Evolutionary conservation across 2,797 vertebrate genomes (phyloP), one percentile per base, ranked within the genome.

Genomic region (Typhlichthys subterraneus): DNA sequence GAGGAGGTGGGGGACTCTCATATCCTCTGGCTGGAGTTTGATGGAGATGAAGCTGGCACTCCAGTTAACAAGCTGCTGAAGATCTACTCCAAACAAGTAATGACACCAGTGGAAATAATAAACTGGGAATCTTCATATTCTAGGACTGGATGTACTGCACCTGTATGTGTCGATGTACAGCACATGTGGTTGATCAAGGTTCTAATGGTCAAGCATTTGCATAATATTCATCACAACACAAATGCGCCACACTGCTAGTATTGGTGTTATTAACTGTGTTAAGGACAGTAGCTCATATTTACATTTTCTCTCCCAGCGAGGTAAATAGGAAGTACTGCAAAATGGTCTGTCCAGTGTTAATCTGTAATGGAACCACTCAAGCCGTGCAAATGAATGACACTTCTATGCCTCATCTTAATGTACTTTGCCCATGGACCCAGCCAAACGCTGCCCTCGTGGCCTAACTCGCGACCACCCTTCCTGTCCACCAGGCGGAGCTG

Each of bases 21-120:
- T 70, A 93, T 95, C 69, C 89, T 98, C 46, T 98, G 96, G 96
- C 87, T 98, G 38, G 96, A 98, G 83, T 98, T 98, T 1, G 96
- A 98, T 0, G 96, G 96, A 2, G 94, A 96, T 55, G 94, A 91
- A 4, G 95, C 94, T 19, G 96, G 96, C 17, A 93, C 87, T 0
- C 89, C 93, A 0, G 95, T 96, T 10, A 97, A 98, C 87, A 98
- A 94, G 74, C 85, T 97, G 50, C 85, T 98, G 48, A 95, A 97
- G 87, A 93, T 97, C 80, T 97, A 96, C 87, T 98, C 96, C 12
- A 97, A 97, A 79, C 96, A 97, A 91, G 96, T 95, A 66, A 63
- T 66, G 46, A 53, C 12, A 53, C 46, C 9, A 8, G 29, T 57
- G n/a, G 12, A 47, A 55, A 19, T 19, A 3, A 29, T 48, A 19